These are phyloP conservation scores for Rhabdomys pumilio DNA, from an alignment of 2,797 vertebrate species.

Conservation along the genomic window DNA sequence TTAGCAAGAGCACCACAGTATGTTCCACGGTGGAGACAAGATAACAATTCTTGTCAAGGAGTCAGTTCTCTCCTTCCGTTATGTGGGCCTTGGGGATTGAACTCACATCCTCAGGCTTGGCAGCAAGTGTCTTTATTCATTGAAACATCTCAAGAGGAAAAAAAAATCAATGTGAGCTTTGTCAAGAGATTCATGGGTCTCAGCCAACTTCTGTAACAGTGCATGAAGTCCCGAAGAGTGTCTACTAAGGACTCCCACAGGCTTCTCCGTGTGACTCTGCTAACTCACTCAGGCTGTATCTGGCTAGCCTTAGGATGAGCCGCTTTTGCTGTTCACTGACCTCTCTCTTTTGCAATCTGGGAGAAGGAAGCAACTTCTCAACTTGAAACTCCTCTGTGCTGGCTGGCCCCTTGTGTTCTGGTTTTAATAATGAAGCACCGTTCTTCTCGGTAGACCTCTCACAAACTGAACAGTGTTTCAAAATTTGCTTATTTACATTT, in stretches of 20 bases:
- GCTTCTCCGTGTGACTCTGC: constrained; percentile 1
- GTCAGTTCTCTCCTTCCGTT: not conserved
- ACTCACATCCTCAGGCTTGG: not conserved
- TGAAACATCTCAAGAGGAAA: not conserved
- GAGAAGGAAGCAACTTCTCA: constrained; percentile 49
- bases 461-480: constrained; percentile 82
- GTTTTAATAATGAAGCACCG: constrained; percentile 70
- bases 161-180: constrained; percentile 22
- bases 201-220: constrained; percentile 37
- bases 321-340: not conserved
- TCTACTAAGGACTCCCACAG: not conserved
- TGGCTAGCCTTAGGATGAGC: not conserved
- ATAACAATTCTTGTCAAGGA: not conserved
- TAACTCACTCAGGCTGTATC: not conserved
- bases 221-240: not conserved
- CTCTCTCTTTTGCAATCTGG: not conserved
- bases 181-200: constrained; percentile 39
- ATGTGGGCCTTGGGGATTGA: not conserved
- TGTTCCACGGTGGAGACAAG: not conserved
- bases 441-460: constrained; percentile 65
- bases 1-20: not conserved
- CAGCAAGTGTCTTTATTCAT: not conserved
- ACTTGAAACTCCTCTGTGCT: constrained; percentile 55
- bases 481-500: constrained; percentile 80
- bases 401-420: constrained; percentile 46